These are phyloP conservation scores for Microctonus hyperodae DNA, from an alignment of 2,888 invertebrate genomes.

Conservation along the genomic window DNA sequence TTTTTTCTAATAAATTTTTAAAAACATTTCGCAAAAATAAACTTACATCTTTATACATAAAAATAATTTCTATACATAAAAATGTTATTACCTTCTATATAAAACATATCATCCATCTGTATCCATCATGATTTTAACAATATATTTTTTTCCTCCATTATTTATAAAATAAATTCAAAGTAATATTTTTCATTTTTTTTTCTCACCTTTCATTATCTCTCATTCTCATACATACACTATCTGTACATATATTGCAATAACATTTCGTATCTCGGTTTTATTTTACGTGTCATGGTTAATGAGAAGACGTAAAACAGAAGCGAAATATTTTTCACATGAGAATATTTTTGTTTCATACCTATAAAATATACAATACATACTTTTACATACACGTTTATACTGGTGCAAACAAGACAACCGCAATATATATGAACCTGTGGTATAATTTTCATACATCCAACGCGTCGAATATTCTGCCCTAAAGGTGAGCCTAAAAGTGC, in stretches of 20 bases:
- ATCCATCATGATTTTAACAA: too few relatives aligned
- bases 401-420: slow-evolving; percentile 43
- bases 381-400: background rate
- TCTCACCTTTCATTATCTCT: too few relatives aligned
- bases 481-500: slow-evolving; percentile 41
- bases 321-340: slow-evolving; percentile 32
- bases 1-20: too few relatives aligned
- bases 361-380: slow-evolving; percentile 19
- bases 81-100: too few relatives aligned
- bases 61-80: too few relatives aligned
- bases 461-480: slow-evolving; percentile 32
- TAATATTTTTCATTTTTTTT: too few relatives aligned
- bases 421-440: slow-evolving; percentile 35
- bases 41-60: too few relatives aligned
- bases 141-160: too few relatives aligned
- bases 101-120: too few relatives aligned
- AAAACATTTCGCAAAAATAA: too few relatives aligned
- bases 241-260: background rate
- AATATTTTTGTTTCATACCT: background rate
- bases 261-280: slow-evolving; percentile 10
- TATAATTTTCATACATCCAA: slow-evolving; percentile 34
- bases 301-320: slow-evolving; percentile 43
- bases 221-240: background rate
- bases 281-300: slow-evolving; percentile 36
- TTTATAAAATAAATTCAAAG: too few relatives aligned